Evolutionary conservation across 2,113 vertebrate species (phyloP), one percentile per base, ranked within the genome.

Genomic region (Hymenochirus boettgeri): DNA sequence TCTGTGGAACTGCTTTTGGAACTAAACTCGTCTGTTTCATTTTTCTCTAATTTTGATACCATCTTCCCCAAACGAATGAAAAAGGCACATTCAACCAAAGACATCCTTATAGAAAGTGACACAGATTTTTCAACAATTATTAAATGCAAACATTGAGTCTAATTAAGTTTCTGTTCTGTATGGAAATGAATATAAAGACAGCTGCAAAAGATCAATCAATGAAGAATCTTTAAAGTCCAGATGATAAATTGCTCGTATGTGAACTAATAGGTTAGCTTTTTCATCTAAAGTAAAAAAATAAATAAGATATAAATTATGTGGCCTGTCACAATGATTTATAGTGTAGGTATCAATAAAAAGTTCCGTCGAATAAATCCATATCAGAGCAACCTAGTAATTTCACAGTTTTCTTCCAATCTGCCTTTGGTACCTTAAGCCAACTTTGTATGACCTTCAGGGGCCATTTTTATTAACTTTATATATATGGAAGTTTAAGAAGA

Each of bases 311-410:
- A 59, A 24, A 58, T 60, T 69, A 69, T 60, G 57, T 69, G 56
- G 47, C 35, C 57, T 69, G 65, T 60, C 65, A 69, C 57, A 60
- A 53, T 60, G 65, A 69, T 69, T 69, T 69, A 69, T 60, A 57
- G 33, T 59, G 57, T 24, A 69, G 57, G 52, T 48, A 46, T 69
- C 65, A 52, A 60, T 53, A 69, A 52, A 69, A 60, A 21, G 42
- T 59, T 69, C 57, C 60, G 65, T 69, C 65, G 60, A 31, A 69
- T 9, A 23, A 45, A 69, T 69, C 65, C 56, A 45, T 53, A 60
- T 48, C 45, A 53, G 12, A 52, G 56, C 52, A 69, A 69, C 56
- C 47, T 53, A 69, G 65, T 69, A 42, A 69, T 69, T 69, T 69
- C 52, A 60, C 35, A 42, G 59, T 67, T 69, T 69, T 58, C 65